Conservation (phyloP, 2,888 invertebrate genomes). For the Drosophila ustulata region DNA sequence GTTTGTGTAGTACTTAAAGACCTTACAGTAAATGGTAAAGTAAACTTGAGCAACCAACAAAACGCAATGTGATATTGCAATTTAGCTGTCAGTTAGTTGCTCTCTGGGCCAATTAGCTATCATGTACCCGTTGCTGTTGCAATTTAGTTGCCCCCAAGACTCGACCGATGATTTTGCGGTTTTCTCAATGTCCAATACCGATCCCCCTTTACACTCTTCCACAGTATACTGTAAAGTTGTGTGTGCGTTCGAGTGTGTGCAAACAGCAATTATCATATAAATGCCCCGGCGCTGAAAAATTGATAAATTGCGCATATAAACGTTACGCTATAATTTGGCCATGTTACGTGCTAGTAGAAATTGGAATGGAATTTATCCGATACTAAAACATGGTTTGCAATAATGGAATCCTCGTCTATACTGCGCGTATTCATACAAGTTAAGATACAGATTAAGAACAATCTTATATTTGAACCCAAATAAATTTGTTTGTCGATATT, state of each 20-base stretch:
- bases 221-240: background rate
- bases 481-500: too few relatives aligned
- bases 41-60: constrained; percentile 60
- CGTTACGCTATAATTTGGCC: constrained; percentile 77
- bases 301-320: constrained; percentile 78
- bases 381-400: constrained; percentile 16
- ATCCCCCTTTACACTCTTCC: constrained; percentile 7
- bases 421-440: background rate
- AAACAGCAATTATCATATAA: constrained; percentile 80
- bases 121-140: constrained; percentile 64
- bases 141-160: constrained; percentile 73
- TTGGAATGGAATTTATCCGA: constrained; percentile 31
- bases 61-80: constrained; percentile 79
- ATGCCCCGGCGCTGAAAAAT: constrained; percentile 77
- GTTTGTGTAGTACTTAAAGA: background rate
- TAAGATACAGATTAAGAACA: background rate
- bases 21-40: constrained; percentile 44
- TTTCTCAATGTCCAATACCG: constrained; percentile 51
- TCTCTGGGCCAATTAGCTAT: constrained; percentile 78
- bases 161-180: constrained; percentile 75
- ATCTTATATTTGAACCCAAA: background rate
- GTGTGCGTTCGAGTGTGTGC: constrained; percentile 64
- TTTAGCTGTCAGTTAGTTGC: constrained; percentile 77
- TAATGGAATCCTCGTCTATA: background rate
- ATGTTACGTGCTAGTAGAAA: constrained; percentile 35